Conservation (phyloP, 37 sponge, comb jelly and placozoan species). For the Crambe crambe region DNA sequence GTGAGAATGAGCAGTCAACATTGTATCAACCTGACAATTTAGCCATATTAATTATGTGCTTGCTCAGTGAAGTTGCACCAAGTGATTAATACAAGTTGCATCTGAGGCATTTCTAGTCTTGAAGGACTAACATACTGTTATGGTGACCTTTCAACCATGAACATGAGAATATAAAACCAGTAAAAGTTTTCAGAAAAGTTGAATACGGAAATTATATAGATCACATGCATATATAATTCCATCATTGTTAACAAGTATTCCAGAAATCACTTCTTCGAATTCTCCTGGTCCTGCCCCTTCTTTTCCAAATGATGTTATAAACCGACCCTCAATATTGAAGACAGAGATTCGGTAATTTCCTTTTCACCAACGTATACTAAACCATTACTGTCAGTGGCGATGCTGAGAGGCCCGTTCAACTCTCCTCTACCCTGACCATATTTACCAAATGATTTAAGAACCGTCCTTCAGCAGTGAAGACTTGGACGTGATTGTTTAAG, state of each 20-base stretch:
- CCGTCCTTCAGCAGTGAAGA: conserved; percentile 44
- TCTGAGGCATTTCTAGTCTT: no score
- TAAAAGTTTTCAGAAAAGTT: conserved; percentile 1
- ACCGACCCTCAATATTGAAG: conserved; percentile 32
- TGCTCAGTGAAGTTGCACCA: not conserved
- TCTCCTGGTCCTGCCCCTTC: conserved; percentile 1
- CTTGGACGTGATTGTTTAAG: conserved; percentile 63
- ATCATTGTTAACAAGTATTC: conserved; percentile 42
- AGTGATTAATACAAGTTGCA: no score
- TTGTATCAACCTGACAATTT: no score
- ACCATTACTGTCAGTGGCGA: conserved; percentile 13
- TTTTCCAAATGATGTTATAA: conserved; percentile 39
- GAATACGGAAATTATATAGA: conserved; percentile 10
- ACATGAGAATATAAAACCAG: no score
- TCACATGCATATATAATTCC: conserved; percentile 60
- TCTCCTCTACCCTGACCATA: not conserved
- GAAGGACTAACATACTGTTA: no score
- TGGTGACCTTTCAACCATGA: no score
- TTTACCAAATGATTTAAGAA: conserved; percentile 14
- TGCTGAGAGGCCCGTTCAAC: conserved; percentile 3
- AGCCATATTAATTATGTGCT: no score
- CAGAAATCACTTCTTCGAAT: conserved; percentile 5
- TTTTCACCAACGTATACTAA: conserved; percentile 26
- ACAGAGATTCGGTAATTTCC: conserved; percentile 20
- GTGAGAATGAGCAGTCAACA: no score